phyloP scores from a whole-genome alignment of 2,113 vertebrate species.

The Boulengeromyrus knoepffleri region DNA sequence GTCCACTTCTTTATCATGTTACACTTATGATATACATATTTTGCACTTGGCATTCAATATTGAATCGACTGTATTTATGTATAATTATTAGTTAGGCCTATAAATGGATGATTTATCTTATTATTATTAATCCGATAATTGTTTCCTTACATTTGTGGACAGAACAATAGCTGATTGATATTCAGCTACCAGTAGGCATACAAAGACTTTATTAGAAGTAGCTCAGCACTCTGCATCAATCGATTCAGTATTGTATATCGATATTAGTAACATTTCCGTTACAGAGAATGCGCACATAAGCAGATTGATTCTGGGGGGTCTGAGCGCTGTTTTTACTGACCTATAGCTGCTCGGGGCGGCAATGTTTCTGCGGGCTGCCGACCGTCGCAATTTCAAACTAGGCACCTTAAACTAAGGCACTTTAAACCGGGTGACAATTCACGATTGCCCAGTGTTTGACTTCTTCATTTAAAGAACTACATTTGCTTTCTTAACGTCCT shows the following conservation, averaged over 20 bases:
- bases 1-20: background rate
- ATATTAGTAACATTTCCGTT: background rate
- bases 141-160: background rate
- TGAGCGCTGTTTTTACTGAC: background rate
- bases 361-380: background rate
- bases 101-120: background rate
- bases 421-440: background rate
- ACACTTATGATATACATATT: background rate
- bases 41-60: background rate
- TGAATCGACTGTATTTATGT: background rate
- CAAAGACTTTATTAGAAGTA: background rate
- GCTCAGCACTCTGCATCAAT: background rate
- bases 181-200: background rate
- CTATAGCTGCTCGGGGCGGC: background rate
- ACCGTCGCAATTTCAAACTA: background rate
- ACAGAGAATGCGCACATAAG: background rate
- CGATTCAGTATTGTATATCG: background rate
- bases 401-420: background rate
- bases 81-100: background rate
- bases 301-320: background rate
- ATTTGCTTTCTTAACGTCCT: background rate
- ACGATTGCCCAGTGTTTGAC: background rate
- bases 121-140: background rate
- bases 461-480: background rate
- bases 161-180: background rate